Percentiles rank a stretch among this genome's conserved stretches.
These are phyloP conservation scores for Lepus europaeus DNA, from an alignment of 2,113 vertebrate genomes.

Conservation along the genomic window DNA sequence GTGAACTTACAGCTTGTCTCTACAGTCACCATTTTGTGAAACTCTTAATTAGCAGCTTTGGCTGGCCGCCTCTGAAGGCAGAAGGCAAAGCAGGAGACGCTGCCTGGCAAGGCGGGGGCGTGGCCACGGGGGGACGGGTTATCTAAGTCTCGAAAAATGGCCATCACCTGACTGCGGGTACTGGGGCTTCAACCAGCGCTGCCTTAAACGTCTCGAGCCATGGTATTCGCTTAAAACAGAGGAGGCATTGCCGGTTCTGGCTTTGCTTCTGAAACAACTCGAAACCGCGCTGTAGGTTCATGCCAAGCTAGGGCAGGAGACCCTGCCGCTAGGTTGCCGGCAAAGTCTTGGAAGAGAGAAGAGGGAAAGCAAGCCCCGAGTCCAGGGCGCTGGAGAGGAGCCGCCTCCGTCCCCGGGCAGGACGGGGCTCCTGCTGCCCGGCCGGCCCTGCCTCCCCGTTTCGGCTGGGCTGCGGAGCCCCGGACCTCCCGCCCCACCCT, in stretches of 20 bases:
- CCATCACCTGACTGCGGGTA: not conserved
- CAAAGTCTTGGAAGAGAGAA: not conserved
- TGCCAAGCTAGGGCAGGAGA: not conserved
- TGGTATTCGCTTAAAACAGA: not conserved
- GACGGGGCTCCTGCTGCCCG: too few species aligned
- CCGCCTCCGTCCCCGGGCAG: too few species aligned
- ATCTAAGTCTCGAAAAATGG: not conserved
- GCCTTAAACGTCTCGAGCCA: not conserved
- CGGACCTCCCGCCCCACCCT: too few species aligned
- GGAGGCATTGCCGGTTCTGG: accelerated
- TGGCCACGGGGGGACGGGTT: accelerated
- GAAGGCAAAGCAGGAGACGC: accelerated
- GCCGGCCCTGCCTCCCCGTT: too few species aligned
- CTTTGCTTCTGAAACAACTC: not conserved
- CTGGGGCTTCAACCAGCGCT: too few species aligned
- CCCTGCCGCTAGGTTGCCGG: too few species aligned
- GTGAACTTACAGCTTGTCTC: accelerated
- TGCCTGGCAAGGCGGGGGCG: accelerated
- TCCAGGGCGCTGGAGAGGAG: not conserved
- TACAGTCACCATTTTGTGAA: accelerated
- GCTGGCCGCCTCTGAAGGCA: not conserved
- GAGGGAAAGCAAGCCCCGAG: not conserved
- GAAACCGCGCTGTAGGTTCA: not conserved
- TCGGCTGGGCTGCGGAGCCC: too few species aligned
- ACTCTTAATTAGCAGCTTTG: not conserved